Percentiles rank a stretch among this genome's conserved stretches.
These are phyloP conservation scores for Embiotoca jacksoni DNA, from an alignment of 2,113 vertebrate genomes.

Conservation along the genomic window DNA sequence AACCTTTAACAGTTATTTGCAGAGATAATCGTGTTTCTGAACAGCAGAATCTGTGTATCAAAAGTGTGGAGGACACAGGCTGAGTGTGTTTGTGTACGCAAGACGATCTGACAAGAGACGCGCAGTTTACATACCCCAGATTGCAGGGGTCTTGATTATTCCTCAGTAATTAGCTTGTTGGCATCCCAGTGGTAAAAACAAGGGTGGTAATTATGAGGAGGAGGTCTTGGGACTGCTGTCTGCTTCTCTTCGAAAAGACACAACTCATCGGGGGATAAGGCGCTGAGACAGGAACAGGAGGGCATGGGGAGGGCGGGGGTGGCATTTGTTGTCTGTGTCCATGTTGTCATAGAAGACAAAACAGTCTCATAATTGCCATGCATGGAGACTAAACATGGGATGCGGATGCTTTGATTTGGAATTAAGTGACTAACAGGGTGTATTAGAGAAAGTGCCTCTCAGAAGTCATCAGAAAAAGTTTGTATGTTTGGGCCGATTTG, in stretches of 20 bases:
- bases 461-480: conserved; percentile 11
- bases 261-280: conserved; percentile 75
- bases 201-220: conserved; percentile 77
- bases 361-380: conserved; percentile 69
- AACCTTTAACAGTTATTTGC: conserved; percentile 10
- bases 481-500: conserved; percentile 4
- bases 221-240: conserved; percentile 73
- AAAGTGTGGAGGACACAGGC: conserved; percentile 3
- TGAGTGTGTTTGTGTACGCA: conserved; percentile 37
- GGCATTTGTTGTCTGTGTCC: conserved; percentile 68
- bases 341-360: conserved; percentile 68
- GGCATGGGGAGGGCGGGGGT: conserved; percentile 42
- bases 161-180: conserved; percentile 80
- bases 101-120: conserved; percentile 60
- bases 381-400: conserved; percentile 44
- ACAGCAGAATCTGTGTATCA: conserved; percentile 13
- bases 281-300: conserved; percentile 63
- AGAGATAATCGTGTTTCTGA: background rate
- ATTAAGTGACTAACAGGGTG: conserved; percentile 40
- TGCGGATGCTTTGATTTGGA: conserved; percentile 38
- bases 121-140: conserved; percentile 67
- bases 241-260: conserved; percentile 68
- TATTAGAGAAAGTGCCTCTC: conserved; percentile 38
- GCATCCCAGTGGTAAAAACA: conserved; percentile 77
- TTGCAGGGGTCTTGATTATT: conserved; percentile 81